Evolutionary conservation across 2,113 vertebrate species (phyloP), one percentile per base, ranked within the genome.

Genomic region (Boulengeromyrus knoepffleri): DNA sequence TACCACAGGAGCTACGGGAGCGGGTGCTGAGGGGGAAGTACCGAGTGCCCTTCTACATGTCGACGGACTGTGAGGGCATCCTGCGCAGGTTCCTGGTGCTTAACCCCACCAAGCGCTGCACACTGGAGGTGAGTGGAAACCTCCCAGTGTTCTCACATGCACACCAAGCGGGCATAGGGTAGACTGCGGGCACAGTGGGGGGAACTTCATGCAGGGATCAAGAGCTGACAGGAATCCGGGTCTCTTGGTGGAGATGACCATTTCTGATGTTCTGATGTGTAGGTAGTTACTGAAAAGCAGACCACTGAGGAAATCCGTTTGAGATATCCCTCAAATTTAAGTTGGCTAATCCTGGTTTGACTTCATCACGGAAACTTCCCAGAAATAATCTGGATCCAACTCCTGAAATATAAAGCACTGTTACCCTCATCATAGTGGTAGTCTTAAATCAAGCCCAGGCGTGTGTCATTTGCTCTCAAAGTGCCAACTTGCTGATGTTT

Each of bases 1-100:
- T 5, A 70, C 91, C 85, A 0, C 92, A 99, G 98, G 98, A 99
- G 94, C 95, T 99, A 91, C 95, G 98, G 62, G 98, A 99, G 92
- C 96, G 98, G 0, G 98, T 99, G 52, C 92, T 99, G 91, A 95
- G 98, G 62, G 98, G 98, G 4, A 99, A 99, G 88, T 99, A 99
- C 91, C 96, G 98, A 0, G 97, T 99, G 70, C 98, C 98, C 50
- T 99, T 99, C 91, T 99, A 99, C 96, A 99, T 99, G 98, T 98
- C 97, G 0, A 99, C 98, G 0, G 98, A 99, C 92, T 99, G 98
- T 0, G 98, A 99, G 93, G 98, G 97, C 92, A 97, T 99, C 93
- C 96, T 99, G 89, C 95, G 97, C 56, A 96, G 95, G 77, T 98
- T 99, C 91, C 94, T 99, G 92, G 97, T 99, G 92, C 98, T 99